These are phyloP conservation scores for Corythoichthys haematopterus DNA, from an alignment of 2,113 vertebrate genomes.

Conservation along the genomic window DNA sequence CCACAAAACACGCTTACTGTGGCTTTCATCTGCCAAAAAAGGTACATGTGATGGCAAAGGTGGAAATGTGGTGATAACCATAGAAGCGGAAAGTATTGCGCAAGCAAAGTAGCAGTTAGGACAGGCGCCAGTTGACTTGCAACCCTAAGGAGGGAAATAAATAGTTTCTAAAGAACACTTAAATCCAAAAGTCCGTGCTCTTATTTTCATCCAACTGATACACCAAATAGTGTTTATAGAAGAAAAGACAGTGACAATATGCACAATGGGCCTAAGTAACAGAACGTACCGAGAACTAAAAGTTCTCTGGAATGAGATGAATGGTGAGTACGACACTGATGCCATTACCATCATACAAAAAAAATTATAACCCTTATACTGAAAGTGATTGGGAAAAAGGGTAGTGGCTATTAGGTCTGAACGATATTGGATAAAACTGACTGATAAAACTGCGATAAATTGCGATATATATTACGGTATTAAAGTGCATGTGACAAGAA, in stretches of 20 bases:
- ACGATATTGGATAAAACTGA: background rate
- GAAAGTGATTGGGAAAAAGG: background rate
- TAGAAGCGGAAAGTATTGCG: background rate
- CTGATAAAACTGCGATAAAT: background rate
- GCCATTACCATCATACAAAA: background rate
- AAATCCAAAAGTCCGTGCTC: no score
- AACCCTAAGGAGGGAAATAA: background rate
- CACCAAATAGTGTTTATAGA: no score
- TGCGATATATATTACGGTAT: no score
- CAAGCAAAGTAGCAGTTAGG: background rate
- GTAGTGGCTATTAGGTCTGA: no score
- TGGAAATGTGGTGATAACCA: background rate
- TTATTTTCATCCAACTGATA: no score
- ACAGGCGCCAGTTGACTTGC: no score
- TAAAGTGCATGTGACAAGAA: no score
- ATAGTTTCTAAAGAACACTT: no score
- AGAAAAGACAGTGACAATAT: background rate
- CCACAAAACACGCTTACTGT: slow-evolving; percentile 26
- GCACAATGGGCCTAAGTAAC: background rate
- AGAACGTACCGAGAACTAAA: background rate
- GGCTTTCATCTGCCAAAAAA: slow-evolving; percentile 46
- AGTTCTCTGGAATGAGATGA: background rate
- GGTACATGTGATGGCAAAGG: background rate
- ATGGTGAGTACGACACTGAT: background rate
- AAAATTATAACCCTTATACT: background rate